These are phyloP conservation scores for Glareola pratincola DNA, from an alignment of 2,113 vertebrate species.

Conservation along the genomic window DNA sequence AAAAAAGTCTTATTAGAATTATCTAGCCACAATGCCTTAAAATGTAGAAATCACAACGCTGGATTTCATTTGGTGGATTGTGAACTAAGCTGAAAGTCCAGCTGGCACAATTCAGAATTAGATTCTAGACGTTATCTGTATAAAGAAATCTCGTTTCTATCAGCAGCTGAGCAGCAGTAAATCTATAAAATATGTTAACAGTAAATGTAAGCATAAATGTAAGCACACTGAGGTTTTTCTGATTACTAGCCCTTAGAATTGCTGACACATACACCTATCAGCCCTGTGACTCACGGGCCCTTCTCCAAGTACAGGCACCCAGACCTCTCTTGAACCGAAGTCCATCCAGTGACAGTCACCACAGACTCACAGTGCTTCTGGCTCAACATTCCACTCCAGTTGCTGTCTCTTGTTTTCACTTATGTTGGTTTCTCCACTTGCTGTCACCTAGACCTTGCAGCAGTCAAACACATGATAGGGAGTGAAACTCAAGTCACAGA, in stretches of 20 bases:
- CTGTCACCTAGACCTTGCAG: not conserved
- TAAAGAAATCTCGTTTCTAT: not conserved
- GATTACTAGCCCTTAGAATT: not conserved
- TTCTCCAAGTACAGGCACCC: not conserved
- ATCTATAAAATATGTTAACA: not conserved
- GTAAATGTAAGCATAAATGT: not conserved
- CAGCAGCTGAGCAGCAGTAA: not conserved
- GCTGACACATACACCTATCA: not conserved
- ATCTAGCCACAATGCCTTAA: not conserved
- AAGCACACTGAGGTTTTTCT: not conserved
- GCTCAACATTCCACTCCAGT: not conserved
- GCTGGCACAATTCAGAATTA: not conserved
- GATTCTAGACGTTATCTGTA: not conserved
- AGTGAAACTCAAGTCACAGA: not conserved
- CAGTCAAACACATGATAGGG: not conserved
- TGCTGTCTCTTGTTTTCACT: not conserved
- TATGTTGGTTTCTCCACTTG: not conserved
- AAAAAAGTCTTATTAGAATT: not conserved
- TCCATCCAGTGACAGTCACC: not conserved
- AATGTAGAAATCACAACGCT: not conserved
- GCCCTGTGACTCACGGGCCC: not conserved
- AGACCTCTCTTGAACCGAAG: not conserved
- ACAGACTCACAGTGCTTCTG: not conserved
- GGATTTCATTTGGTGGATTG: not conserved
- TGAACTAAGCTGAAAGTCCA: not conserved